Conservation (phyloP, 2,797 vertebrate species). For the Hoplostethus atlanticus region DNA sequence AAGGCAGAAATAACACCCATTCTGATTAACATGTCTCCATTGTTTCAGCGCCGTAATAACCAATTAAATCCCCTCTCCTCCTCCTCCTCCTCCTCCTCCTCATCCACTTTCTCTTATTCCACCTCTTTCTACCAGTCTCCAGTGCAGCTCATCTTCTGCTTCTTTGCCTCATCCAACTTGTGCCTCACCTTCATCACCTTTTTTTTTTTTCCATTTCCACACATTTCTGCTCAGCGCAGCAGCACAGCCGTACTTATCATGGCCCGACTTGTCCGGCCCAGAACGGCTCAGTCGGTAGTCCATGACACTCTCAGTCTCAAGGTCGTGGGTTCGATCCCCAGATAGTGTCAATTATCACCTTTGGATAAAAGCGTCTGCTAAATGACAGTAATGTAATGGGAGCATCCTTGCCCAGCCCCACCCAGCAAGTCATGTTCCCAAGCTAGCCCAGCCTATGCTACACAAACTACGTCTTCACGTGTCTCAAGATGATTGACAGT, state of each 20-base stretch:
- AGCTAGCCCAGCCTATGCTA: background rate
- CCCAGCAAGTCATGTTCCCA: background rate
- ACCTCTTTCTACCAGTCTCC: too few species aligned
- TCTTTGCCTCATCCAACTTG: background rate
- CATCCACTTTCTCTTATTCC: too few species aligned
- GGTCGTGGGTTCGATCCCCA: too few species aligned
- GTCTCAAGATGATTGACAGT: slow-evolving; percentile 33
- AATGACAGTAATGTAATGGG: too few species aligned
- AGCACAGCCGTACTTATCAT: background rate
- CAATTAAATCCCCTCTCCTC: slow-evolving; percentile 31
- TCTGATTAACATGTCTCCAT: slow-evolving; percentile 1
- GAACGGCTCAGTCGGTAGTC: too few species aligned
- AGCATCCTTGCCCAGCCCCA: background rate
- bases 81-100: background rate
- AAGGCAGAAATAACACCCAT: slow-evolving; percentile 8
- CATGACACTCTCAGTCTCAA: too few species aligned
- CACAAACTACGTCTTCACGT: slow-evolving; percentile 15
- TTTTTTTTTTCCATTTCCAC: background rate
- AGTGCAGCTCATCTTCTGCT: background rate
- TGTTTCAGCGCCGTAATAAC: slow-evolving; percentile 30
- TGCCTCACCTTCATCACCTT: background rate
- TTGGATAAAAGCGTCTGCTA: too few species aligned
- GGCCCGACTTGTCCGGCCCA: too few species aligned
- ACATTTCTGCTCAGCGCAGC: background rate
- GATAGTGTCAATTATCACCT: too few species aligned